Evolutionary conservation across 2,888 invertebrate species (phyloP).

Genomic region (Acrobasis repandana): DNA sequence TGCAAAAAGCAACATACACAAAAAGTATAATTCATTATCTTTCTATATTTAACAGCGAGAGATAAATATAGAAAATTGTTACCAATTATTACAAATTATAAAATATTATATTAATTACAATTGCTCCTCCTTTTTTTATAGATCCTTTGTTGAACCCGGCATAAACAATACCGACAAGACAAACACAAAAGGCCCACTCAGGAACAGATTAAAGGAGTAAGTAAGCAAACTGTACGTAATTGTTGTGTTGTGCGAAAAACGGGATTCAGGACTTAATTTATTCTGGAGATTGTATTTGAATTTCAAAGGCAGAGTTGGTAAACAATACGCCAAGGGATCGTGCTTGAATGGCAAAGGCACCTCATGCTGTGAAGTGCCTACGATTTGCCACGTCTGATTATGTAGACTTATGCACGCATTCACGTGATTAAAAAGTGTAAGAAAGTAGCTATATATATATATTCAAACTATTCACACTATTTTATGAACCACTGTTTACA

Average conservation of each 20-base stretch:
- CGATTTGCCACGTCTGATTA: neutral
- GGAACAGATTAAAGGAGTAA: neutral
- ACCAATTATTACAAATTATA: neutral
- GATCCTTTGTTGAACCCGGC: neutral
- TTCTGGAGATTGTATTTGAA: slow-evolving; percentile 1
- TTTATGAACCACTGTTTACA: no score
- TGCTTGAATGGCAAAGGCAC: neutral
- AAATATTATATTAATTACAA: no score
- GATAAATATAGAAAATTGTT: no score
- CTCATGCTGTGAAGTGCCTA: neutral
- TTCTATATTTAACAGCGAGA: no score
- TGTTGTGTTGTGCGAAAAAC: neutral
- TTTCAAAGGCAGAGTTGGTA: neutral
- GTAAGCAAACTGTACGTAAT: neutral
- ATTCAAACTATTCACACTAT: no score
- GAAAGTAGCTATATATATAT: no score
- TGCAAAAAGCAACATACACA: no score
- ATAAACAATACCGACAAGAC: neutral
- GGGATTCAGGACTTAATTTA: neutral
- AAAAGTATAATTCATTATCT: no score
- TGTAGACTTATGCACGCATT: neutral
- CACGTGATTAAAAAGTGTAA: no score
- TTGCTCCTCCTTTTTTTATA: no score
- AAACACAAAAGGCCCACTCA: neutral
- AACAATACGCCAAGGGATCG: neutral